These are phyloP conservation scores for Synanthedon andrenaeformis DNA, from an alignment of 2,888 invertebrate genomes.

Conservation along the genomic window DNA sequence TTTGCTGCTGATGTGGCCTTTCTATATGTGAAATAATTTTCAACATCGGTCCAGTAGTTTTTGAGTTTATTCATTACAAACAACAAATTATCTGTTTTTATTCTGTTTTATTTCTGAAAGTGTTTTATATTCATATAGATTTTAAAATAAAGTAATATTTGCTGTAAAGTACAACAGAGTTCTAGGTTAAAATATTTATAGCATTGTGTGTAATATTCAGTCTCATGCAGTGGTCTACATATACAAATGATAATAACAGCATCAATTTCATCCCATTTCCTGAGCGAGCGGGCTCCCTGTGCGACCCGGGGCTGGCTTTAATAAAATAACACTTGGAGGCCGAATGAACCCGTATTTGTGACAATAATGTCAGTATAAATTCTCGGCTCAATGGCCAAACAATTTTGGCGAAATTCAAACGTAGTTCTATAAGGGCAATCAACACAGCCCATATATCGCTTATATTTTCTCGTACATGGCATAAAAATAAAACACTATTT, in stretches of 20 bases:
- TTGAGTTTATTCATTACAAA: no score
- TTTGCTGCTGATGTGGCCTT: no score
- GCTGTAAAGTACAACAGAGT: no score
- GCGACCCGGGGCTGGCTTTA: slow-evolving; percentile 43
- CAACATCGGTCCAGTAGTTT: no score
- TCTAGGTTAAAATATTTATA: background rate
- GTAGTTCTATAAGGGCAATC: background rate
- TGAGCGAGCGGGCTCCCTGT: slow-evolving; percentile 34
- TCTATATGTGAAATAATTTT: no score
- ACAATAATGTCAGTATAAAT: background rate
- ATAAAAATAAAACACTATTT: no score
- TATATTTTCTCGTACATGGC: no score
- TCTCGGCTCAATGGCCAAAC: background rate
- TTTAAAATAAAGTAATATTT: no score
- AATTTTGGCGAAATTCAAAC: background rate
- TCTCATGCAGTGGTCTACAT: background rate
- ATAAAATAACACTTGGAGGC: slow-evolving; percentile 17
- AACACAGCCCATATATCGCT: background rate
- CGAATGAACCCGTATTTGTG: slow-evolving; percentile 24
- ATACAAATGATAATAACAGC: slow-evolving; percentile 28
- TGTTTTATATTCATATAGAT: no score
- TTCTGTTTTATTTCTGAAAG: no score
- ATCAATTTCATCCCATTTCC: slow-evolving; percentile 65
- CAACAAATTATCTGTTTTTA: no score
- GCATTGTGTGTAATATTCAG: background rate